phyloP scores from a whole-genome alignment of 1,140 invertebrate genomes.

The Hycleus cichorii region DNA sequence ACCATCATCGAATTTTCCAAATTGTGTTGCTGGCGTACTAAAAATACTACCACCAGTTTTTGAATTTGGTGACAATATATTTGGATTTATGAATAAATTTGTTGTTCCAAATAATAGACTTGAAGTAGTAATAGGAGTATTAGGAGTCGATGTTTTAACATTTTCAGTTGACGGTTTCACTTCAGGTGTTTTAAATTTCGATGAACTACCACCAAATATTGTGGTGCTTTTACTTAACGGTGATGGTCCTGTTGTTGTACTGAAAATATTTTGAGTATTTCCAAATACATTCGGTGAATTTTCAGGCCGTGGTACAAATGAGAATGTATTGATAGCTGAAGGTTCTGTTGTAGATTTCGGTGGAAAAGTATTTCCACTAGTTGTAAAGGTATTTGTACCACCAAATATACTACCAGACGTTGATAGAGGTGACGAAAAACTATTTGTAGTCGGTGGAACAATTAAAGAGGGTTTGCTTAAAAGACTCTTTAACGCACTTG shows the following conservation, averaged over 20 bases:
- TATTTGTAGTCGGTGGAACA: not conserved
- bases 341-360: not conserved
- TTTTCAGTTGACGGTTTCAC: not conserved
- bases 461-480: conserved; percentile 6
- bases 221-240: conserved; percentile 3
- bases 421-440: not conserved
- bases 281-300: conserved; percentile 4
- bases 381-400: not conserved
- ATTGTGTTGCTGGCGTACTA: conserved; percentile 1
- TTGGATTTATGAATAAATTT: not conserved
- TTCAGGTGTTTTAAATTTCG: not conserved
- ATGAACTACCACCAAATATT: not conserved
- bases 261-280: conserved; percentile 6
- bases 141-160: not conserved
- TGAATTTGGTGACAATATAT: not conserved
- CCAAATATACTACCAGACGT: not conserved
- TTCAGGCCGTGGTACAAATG: no score
- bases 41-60: conserved; percentile 7
- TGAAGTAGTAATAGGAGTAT: not conserved
- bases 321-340: not conserved
- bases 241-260: not conserved
- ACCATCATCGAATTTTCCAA: not conserved
- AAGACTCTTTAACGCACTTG: not conserved
- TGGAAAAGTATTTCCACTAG: not conserved
- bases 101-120: not conserved